Base-by-base conservation (phyloP, 1,140 invertebrate genomes). In the Drosophila serrata region DNA sequence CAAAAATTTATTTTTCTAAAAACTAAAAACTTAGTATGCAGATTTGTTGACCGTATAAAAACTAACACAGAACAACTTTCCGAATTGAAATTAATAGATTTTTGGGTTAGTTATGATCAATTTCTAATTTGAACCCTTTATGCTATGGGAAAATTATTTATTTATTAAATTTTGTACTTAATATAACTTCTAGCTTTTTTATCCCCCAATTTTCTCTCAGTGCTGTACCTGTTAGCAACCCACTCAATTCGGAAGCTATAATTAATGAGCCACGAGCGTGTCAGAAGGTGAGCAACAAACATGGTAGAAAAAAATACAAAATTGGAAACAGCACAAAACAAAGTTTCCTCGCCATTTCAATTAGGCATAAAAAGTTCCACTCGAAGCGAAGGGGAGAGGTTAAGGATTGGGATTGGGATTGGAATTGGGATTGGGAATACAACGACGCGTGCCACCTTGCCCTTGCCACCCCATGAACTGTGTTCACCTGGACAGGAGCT, bases 201-300 rank as follows among this genome's bases (percentile, higher is more conserved):
- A 17, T 1, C 1, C 1, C 4, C 6, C 1, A 4, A 6, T n/a
- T 33, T 61, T 74, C 8, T 37, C 7, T 0, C 62, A 56, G 72
- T 76, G 62, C n/a, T 68, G 63, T 80, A 88, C 84, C 84, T 88
- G 84, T 88, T 90, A 65, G 65, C 68, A 74, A 62, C 77, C 72
- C 84, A 84, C 84, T 84, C 76, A 59, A 80, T 75, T 72, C 43
- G 39, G 79, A 62, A 88, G 87, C 72, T 74, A 75, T 90, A 85
- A 88, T 88, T 85, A 88, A 88, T 90, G 85, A 85, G 85, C 64
- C 81, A 77, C 81, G 80, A 90, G 81, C 73, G 81, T 87, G 85
- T 81, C 77, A 65, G 80, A 84, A 85, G 85, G 85, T 81, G 80
- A 79, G 62, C 55, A 76, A 53, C 37, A 59, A 76, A 39, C 55